Conservation (phyloP, 2,888 invertebrate genomes). For the Macrophya alboannulata region DNA sequence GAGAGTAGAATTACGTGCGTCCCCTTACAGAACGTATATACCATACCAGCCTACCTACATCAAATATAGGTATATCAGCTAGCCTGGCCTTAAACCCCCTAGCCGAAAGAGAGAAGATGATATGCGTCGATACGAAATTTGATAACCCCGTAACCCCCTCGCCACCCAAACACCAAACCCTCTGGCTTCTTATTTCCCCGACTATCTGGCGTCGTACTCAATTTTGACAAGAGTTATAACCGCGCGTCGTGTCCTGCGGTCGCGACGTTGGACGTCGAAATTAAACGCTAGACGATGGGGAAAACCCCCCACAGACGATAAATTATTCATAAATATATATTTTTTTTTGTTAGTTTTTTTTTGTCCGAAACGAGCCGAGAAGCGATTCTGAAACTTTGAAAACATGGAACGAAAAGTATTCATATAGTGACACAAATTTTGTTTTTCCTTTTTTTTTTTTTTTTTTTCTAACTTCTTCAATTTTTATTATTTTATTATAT, state of each 20-base stretch:
- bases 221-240: slow-evolving; percentile 19
- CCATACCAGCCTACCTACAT: background rate
- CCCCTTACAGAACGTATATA: background rate
- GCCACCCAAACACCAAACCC: background rate
- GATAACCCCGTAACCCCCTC: slow-evolving; percentile 8
- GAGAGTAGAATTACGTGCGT: slow-evolving; percentile 38
- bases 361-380: too few relatives aligned
- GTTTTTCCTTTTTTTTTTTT: background rate
- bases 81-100: background rate
- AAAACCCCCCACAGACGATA: background rate
- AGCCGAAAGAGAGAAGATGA: background rate
- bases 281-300: background rate
- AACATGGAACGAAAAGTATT: background rate
- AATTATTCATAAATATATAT: too few relatives aligned
- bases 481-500: background rate
- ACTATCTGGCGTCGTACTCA: slow-evolving; percentile 21
- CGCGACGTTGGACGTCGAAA: background rate
- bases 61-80: background rate
- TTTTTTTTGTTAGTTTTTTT: too few relatives aligned
- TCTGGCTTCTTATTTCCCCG: slow-evolving; percentile 16
- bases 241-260: background rate
- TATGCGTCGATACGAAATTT: slow-evolving; percentile 48
- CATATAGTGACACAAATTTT: too few relatives aligned
- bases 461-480: too few relatives aligned
- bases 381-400: background rate